phyloP scores from a whole-genome alignment of 1,140 invertebrate species.

The Drosophila kepulauana region DNA sequence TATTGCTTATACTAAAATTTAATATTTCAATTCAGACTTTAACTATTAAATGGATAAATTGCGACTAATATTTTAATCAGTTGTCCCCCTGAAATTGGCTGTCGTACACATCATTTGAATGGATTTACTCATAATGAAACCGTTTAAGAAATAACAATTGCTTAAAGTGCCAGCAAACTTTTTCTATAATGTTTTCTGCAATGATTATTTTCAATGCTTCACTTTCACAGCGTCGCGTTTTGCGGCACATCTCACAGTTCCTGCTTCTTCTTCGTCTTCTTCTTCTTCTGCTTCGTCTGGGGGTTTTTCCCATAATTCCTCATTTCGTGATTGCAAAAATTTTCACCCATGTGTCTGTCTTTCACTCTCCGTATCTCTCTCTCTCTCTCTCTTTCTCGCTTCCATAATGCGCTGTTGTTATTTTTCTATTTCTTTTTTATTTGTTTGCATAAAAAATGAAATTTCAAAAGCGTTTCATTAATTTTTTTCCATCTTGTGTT shows the following conservation, averaged over 20 bases:
- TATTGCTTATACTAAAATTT: no score
- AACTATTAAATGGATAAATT: no score
- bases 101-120: constrained; percentile 4
- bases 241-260: constrained; percentile 12
- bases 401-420: constrained; percentile 25
- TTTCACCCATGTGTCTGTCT: constrained; percentile 36
- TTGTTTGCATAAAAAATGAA: constrained; percentile 66
- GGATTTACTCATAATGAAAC: not conserved
- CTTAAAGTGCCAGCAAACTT: constrained; percentile 5
- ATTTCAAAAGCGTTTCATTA: constrained; percentile 75
- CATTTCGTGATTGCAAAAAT: constrained; percentile 51
- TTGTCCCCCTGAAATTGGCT: not conserved
- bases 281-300: not conserved
- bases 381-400: not conserved
- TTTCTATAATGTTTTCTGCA: constrained; percentile 12
- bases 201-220: constrained; percentile 10
- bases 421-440: constrained; percentile 36
- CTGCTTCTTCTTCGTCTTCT: constrained; percentile 6
- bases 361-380: not conserved
- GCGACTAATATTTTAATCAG: not conserved
- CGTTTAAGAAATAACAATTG: not conserved
- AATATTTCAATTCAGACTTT: no score
- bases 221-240: constrained; percentile 32
- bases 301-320: constrained; percentile 47
- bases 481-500: constrained; percentile 49